Evolutionary conservation across 1,140 invertebrate species (phyloP).

Genomic region (Zophobas atratus): DNA sequence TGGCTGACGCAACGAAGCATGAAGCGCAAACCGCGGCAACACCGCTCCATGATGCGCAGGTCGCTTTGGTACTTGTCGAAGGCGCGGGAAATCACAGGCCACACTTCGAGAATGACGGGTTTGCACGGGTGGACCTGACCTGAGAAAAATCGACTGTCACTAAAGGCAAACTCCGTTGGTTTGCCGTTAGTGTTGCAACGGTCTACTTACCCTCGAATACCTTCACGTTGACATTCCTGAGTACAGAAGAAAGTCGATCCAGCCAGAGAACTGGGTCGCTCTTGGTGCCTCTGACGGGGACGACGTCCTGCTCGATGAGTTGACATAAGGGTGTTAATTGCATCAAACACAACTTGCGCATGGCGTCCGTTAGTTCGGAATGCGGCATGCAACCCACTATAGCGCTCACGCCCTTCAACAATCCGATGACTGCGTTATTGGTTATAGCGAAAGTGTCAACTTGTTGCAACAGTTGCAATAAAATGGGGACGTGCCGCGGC

Average conservation of each 20-base stretch:
- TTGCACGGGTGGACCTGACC: constrained; percentile 85
- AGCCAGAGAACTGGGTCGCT: constrained; percentile 94
- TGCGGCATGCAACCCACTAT: constrained; percentile 72
- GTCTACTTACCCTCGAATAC: constrained; percentile 57
- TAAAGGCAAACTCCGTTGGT: too few species aligned
- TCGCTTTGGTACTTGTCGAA: constrained; percentile 86
- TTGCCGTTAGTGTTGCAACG: too few species aligned
- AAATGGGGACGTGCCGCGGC: constrained; percentile 83
- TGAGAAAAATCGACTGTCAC: constrained; percentile 18
- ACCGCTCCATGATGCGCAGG: constrained; percentile 90
- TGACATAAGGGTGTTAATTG: constrained; percentile 80
- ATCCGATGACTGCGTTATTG: constrained; percentile 85
- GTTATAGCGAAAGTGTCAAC: constrained; percentile 86
- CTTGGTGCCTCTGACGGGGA: constrained; percentile 69
- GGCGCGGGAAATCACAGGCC: constrained; percentile 88
- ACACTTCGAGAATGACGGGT: constrained; percentile 85
- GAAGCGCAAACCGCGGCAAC: constrained; percentile 92
- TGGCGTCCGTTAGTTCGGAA: constrained; percentile 77
- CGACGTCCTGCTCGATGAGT: constrained; percentile 71
- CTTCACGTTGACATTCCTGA: constrained; percentile 78
- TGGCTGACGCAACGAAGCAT: constrained; percentile 88
- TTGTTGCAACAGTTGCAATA: constrained; percentile 86
- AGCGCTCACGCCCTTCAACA: constrained; percentile 71
- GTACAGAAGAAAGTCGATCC: constrained; percentile 92
- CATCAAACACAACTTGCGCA: constrained; percentile 85